Percentiles rank a stretch among this genome's conserved stretches.
Evolutionary conservation across 2,888 invertebrate species (phyloP).

Genomic region (Caenorhabditis sinica): DNA sequence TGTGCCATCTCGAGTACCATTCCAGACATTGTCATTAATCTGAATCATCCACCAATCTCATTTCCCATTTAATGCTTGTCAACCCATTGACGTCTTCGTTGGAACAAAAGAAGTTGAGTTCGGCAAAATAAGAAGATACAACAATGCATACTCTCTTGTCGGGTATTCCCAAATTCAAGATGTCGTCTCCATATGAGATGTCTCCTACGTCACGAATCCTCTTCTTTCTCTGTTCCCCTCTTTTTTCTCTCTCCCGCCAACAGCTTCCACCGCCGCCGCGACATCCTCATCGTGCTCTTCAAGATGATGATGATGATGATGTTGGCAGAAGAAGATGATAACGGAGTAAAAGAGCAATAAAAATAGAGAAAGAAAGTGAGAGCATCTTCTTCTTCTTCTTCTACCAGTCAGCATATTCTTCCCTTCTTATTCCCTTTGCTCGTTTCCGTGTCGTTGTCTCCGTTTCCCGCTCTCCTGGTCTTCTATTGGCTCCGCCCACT

Average conservation of each 20-base stretch:
- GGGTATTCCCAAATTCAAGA: constrained; percentile 13
- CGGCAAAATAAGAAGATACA: not conserved
- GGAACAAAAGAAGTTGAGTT: not conserved
- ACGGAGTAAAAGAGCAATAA: constrained; percentile 9
- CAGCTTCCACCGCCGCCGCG: not conserved
- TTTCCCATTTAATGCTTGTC: constrained; percentile 30
- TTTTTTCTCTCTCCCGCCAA: not conserved
- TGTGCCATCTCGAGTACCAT: not conserved
- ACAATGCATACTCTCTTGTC: constrained; percentile 31
- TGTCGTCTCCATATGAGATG: constrained; percentile 24
- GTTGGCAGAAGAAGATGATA: constrained; percentile 20
- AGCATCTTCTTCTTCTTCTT: not conserved
- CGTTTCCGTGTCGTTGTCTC: constrained; percentile 35
- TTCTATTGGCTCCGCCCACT: constrained; percentile 35
- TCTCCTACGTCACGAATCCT: constrained; percentile 26
- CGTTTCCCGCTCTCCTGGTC: constrained; percentile 37
- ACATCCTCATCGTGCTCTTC: constrained; percentile 18
- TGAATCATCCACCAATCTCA: constrained; percentile 19
- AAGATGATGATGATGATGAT: constrained; percentile 41
- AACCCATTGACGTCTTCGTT: constrained; percentile 26
- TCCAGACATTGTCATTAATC: constrained; percentile 6
- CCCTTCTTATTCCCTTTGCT: constrained; percentile 10
- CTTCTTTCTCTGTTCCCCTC: not conserved
- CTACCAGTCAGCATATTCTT: constrained; percentile 16
- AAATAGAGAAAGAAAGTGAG: constrained; percentile 19